These are phyloP conservation scores for Eupithecia tripunctaria DNA, from an alignment of 2,888 invertebrate species.

Conservation along the genomic window DNA sequence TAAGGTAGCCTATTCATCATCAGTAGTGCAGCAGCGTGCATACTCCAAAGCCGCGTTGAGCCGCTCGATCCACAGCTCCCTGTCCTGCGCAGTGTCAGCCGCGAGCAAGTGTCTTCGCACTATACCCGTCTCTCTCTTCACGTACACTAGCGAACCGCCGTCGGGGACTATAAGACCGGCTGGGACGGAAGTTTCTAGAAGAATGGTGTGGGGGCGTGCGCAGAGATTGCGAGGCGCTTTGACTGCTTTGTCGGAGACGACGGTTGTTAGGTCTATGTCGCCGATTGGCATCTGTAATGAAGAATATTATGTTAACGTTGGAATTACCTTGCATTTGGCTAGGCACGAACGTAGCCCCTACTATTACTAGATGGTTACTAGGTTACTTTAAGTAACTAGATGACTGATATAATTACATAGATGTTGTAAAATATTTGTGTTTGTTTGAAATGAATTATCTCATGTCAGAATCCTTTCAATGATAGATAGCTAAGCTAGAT, in stretches of 20 bases:
- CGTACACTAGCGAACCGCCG: constrained; percentile 69
- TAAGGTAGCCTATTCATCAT: constrained; percentile 52
- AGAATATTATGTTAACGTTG: too few species aligned
- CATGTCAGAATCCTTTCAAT: too few species aligned
- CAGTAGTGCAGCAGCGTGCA: constrained; percentile 81
- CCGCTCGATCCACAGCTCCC: constrained; percentile 93
- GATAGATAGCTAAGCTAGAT: too few species aligned
- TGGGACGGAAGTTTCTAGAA: constrained; percentile 89
- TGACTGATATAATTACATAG: too few species aligned
- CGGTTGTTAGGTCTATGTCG: constrained; percentile 89
- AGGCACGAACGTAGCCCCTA: too few species aligned
- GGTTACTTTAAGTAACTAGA: too few species aligned
- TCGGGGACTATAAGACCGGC: constrained; percentile 69
- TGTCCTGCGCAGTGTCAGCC: constrained; percentile 95
- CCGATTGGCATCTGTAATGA: constrained; percentile 89
- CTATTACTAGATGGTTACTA: too few species aligned
- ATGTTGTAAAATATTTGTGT: too few species aligned
- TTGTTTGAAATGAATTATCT: too few species aligned
- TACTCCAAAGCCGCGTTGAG: constrained; percentile 93
- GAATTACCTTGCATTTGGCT: too few species aligned
- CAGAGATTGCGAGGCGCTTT: constrained; percentile 95
- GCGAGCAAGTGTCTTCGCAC: constrained; percentile 90
- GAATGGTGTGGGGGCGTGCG: constrained; percentile 95
- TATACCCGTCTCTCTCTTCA: constrained; percentile 56
- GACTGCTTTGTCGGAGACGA: constrained; percentile 88